Evolutionary conservation across 2,888 invertebrate species (phyloP), one percentile per base, ranked within the genome.

Genomic region (Chymomyza fuscimana): DNA sequence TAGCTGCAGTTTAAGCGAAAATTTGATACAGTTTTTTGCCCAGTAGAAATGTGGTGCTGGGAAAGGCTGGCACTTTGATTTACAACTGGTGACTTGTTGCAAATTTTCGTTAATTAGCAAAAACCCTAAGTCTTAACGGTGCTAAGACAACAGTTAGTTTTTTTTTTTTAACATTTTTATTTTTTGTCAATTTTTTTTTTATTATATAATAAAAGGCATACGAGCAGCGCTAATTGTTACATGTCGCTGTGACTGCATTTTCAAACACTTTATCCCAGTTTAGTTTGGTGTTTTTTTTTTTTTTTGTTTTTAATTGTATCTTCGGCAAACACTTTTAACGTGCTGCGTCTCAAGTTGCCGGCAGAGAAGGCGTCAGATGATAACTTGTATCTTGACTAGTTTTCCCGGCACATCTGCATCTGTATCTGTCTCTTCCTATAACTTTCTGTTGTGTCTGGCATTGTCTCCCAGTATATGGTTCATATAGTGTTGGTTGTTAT

Each of bases 131-230:
- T 3, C 16, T 51, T 32, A 54, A 46, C 40, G 40, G 5, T 10
- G 40, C 40, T 46, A 46, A 46, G 40, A 46, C 10, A 46, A 46
- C 40, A 46, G 40, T 12, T 46, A 25, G 58, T 25, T 10, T 25
- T 5, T 16, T 25, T 5, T 16, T 60, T 32, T 6, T 15, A 5
- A 5, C 2, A 29, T 32, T 60, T 5, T 36, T 25, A 25, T 25
- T 60, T 36, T 29, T 29, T 32, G 32, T 32, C 32, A 32, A 32
- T 15, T 40, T 25, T 36, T 69, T 40, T 69, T 76, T 76, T 67
- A 77, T 76, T 77, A 80, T 80, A 78, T 64, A 79, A 79, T 79
- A 80, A 79, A 79, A 72, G 77, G 74, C 65, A 74, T 64, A 69
- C 74, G 70, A 78, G 69, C 69, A 46, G 64, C 73, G 73, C 77